These are phyloP conservation scores for Leptinotarsa tumamoca DNA, from an alignment of 2,888 invertebrate genomes.

Conservation along the genomic window DNA sequence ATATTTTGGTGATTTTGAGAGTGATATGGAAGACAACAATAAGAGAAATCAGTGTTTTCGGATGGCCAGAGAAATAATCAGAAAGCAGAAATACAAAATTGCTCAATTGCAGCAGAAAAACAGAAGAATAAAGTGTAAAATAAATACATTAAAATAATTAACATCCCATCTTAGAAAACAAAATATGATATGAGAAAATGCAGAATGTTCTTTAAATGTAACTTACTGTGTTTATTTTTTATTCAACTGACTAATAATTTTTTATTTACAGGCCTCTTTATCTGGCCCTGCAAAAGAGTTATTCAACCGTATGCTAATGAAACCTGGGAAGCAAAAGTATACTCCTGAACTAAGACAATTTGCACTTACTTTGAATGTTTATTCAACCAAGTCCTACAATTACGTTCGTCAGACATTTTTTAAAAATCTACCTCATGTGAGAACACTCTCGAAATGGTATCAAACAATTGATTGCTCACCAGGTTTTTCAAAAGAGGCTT, in stretches of 20 bases:
- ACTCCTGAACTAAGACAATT: slow-evolving; percentile 35
- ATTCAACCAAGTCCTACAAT: slow-evolving; percentile 39
- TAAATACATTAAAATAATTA: background rate
- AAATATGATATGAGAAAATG: background rate
- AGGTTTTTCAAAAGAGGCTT: slow-evolving; percentile 47
- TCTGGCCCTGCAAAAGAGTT: slow-evolving; percentile 16
- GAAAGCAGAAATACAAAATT: background rate
- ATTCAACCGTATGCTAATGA: slow-evolving; percentile 7
- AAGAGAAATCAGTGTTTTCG: background rate
- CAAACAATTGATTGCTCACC: slow-evolving; percentile 44
- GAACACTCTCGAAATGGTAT: slow-evolving; percentile 46
- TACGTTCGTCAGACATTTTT: slow-evolving; percentile 38
- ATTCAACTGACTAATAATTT: background rate
- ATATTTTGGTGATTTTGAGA: slow-evolving; percentile 4
- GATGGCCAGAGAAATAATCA: background rate
- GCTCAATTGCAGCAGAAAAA: background rate
- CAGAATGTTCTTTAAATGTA: background rate
- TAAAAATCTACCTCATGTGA: slow-evolving; percentile 37
- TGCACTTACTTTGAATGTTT: slow-evolving; percentile 44
- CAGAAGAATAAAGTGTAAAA: background rate
- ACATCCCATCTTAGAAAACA: background rate
- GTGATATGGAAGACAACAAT: background rate
- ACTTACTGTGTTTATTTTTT: background rate
- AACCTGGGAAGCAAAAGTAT: slow-evolving; percentile 27
- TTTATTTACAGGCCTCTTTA: slow-evolving; percentile 18